These are phyloP conservation scores for Steinernema feltiae DNA, from an alignment of 1,140 invertebrate species.

Conservation along the genomic window DNA sequence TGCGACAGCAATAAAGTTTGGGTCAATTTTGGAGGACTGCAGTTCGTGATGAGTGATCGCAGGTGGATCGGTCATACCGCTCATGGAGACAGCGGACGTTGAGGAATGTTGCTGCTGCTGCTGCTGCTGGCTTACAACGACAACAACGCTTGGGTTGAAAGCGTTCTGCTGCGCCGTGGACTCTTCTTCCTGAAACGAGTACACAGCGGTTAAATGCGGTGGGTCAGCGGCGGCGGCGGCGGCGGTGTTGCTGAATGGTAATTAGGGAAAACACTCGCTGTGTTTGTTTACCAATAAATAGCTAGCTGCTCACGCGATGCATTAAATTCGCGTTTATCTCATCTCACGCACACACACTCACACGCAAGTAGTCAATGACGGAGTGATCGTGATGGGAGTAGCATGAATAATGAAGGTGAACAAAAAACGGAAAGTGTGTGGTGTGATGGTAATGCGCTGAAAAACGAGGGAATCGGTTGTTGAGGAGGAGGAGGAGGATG, in stretches of 20 bases:
- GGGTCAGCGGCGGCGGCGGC: too few species aligned
- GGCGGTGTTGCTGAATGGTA: neutral
- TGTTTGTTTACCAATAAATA: slow-evolving; percentile 11
- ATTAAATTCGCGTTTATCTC: neutral
- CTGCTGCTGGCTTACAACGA: neutral
- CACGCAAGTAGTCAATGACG: too few species aligned
- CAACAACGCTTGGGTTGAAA: neutral
- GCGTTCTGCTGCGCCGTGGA: neutral
- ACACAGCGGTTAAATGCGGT: too few species aligned
- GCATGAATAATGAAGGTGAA: neutral
- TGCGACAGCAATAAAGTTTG: neutral
- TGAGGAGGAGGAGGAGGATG: neutral
- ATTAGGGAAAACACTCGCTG: neutral
- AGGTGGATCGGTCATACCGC: slow-evolving; percentile 7
- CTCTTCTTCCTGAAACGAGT: neutral
- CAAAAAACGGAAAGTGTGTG: neutral
- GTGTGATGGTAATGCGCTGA: neutral
- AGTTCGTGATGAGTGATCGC: slow-evolving; percentile 10
- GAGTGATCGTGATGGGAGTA: too few species aligned
- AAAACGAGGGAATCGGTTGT: too few species aligned
- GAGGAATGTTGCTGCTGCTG: too few species aligned
- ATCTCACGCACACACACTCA: too few species aligned
- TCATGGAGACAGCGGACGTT: neutral
- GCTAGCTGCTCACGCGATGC: neutral
- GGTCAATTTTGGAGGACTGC: neutral